Evolutionary conservation across 2,888 invertebrate species (phyloP), one percentile per base, ranked within the genome.

Genomic region (Melitaea athalia): DNA sequence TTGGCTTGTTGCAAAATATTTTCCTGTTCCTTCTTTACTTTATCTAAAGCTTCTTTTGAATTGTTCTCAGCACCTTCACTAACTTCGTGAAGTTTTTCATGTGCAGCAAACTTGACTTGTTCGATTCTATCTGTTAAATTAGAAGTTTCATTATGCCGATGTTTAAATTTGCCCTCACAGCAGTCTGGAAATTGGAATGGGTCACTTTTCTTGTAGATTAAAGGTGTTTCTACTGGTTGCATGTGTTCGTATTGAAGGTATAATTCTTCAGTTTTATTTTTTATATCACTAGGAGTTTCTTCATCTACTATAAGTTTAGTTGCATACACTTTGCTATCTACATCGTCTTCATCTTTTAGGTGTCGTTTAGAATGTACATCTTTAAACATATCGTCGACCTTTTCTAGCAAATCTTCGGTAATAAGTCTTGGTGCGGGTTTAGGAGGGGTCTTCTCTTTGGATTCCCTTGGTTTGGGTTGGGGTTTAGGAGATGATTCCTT

Each of bases 301-400:
- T 93, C 93, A 15, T 92, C 92, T 0, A 93, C 91, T 5, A 92
- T 85, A 53, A 93, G 74, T 77, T 89, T 92, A 0, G 93, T 92
- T 24, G 83, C 77, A 74, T 92, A 93, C 0, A 92, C 81, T 70
- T 87, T 76, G 64, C 78, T 87, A 68, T 83, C 81, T 7, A 84
- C 64, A 42, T 91, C 91, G 0, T 90, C 89, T 2, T 89, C 89
- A 17, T 88, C 86, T 72, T 80, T 85, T 0, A 76, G 77, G 10
- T 80, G 84, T 12, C 90, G 91, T 77, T 89, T 91, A 5, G 84
- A 71, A 59, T 88, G 82, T 0, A 92, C 79, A 73, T 92, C 91
- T 77, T 88, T 91, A 74, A 93, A 93, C 91, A 93, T 92, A 71
- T 93, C 93, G n/a, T 93, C 92, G 0, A 93, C 92, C 85, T 93